Base-by-base conservation (phyloP, 1,140 invertebrate species). In the Antheraea pernyi region DNA sequence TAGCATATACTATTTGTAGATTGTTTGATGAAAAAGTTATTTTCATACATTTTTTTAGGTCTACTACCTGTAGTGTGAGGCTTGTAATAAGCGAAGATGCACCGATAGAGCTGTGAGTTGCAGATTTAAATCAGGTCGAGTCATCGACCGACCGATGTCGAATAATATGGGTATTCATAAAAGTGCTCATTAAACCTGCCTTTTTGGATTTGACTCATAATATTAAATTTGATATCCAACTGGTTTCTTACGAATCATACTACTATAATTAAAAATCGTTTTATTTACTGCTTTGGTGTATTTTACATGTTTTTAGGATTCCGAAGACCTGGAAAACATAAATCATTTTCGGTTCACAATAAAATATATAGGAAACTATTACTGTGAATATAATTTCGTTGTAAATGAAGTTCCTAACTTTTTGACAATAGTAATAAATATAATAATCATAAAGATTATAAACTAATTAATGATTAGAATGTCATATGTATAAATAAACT, bases 81-180 rank as follows among this genome's bases (percentile, higher is more conserved):
- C 16, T 16, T 6, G 16, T n/a, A 13, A 53, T 53, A n/a, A 6
- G 4, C 13, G 46, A 53, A 42, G 11, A 42, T 11, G 2, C 46
- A 53, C 0, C 65, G 65, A 72, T 61, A 59, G 67, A 68, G 60
- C 59, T 46, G 42, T 61, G 69, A 70, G 69, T 16, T 53, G 46
- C 46, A 53, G 46, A 53, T 53, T 53, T 53, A 53, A 53, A 53
- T 13, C 46, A 1, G 46, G 46, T 53, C 65, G 74, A 75, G 83
- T 86, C 84, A 81, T 71, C 68, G 86, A 74, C 82, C 85, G 68
- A 46, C 65, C 61, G 65, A 82, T 75, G 68, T 77, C 73, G 62
- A 75, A 82, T 82, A 82, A 82, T 80, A 82, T 84, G 79, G 73
- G 82, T 80, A 82, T 87, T 86, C 81, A 79, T 83, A 83, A 88